Evolutionary conservation across 2,113 vertebrate species (phyloP).

Genomic region (Oreotrochilus melanogaster): DNA sequence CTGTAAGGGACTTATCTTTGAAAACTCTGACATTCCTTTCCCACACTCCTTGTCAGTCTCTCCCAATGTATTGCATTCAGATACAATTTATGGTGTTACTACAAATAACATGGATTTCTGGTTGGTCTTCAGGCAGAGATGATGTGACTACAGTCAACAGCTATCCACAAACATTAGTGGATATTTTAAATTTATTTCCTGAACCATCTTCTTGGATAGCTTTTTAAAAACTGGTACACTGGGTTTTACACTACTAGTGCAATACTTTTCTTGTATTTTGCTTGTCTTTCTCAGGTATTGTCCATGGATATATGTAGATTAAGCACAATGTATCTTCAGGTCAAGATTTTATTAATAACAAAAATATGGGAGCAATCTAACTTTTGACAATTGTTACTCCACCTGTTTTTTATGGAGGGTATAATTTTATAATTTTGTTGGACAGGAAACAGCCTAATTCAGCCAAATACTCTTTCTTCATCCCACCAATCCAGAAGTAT

Average conservation of each 20-base stretch:
- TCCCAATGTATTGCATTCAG: background rate
- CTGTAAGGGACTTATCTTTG: background rate
- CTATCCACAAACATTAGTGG: background rate
- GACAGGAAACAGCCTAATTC: background rate
- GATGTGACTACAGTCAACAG: background rate
- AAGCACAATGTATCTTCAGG: background rate
- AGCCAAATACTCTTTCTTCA: background rate
- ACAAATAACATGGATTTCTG: background rate
- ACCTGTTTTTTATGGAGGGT: too few relatives aligned
- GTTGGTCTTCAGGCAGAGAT: background rate
- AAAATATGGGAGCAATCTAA: background rate
- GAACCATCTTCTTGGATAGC: background rate
- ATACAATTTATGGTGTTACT: fast-evolving
- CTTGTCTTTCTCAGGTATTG: background rate
- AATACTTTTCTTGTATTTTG: background rate
- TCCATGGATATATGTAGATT: background rate
- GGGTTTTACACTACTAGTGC: background rate
- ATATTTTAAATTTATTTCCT: background rate
- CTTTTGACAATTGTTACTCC: background rate
- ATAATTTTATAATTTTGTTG: background rate
- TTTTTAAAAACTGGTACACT: background rate
- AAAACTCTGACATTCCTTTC: background rate
- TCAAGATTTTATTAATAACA: background rate
- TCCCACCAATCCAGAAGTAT: background rate
- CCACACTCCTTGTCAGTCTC: background rate